phyloP scores from a whole-genome alignment of 1,140 invertebrate species.

The Hycleus phaleratus region DNA sequence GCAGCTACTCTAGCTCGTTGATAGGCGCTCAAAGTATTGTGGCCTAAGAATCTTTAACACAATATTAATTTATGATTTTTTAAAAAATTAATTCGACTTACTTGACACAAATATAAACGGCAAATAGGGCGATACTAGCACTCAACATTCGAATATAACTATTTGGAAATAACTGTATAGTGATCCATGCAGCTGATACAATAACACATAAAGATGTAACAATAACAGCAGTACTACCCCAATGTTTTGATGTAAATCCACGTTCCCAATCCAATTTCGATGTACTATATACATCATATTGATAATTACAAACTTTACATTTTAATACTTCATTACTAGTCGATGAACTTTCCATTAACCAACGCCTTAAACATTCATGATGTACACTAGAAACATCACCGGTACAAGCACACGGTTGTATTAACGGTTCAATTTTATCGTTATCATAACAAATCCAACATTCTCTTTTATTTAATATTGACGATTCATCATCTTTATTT shows the following conservation, averaged over 20 bases:
- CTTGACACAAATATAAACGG: conserved; percentile 79
- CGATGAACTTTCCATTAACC: conserved; percentile 38
- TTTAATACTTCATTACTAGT: conserved; percentile 23
- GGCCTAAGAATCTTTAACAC: conserved; percentile 61
- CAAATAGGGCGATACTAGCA: conserved; percentile 69
- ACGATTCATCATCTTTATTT: conserved; percentile 39
- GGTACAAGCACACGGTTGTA: conserved; percentile 83
- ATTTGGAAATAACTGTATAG: conserved; percentile 70
- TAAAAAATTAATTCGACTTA: conserved; percentile 35
- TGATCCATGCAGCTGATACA: conserved; percentile 69
- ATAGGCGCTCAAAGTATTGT: conserved; percentile 79
- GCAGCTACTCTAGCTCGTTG: conserved; percentile 82
- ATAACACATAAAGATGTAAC: conserved; percentile 69
- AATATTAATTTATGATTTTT: too few species aligned
- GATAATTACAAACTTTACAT: conserved; percentile 38
- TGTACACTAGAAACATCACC: conserved; percentile 86
- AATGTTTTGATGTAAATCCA: conserved; percentile 71
- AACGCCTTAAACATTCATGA: conserved; percentile 81
- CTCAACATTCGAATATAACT: conserved; percentile 69
- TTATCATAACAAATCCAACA: conserved; percentile 93
- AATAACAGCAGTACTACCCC: conserved; percentile 56
- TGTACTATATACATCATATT: conserved; percentile 42
- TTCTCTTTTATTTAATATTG: conserved; percentile 50
- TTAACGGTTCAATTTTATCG: conserved; percentile 70
- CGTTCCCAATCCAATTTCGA: conserved; percentile 68